Evolutionary conservation across 2,888 invertebrate genomes (phyloP).

Genomic region (Synanthedon vespiformis): DNA sequence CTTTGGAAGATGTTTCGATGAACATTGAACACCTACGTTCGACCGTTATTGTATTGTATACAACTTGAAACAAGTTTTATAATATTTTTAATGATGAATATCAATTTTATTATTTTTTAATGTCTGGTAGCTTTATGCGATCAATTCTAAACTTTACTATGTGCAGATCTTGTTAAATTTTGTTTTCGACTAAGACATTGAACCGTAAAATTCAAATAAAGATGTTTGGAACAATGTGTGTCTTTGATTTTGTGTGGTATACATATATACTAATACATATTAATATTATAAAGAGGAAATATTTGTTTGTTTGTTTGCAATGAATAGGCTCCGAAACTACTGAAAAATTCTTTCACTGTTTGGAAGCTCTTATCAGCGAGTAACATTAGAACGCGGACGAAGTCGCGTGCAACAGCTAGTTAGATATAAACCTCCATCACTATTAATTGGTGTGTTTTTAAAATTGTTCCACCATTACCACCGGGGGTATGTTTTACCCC

Average conservation of each 20-base stretch:
- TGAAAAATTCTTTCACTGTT: too few species aligned
- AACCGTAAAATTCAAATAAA: slow-evolving; percentile 62
- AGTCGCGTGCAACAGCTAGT: too few species aligned
- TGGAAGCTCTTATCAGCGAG: too few species aligned
- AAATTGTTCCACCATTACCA: too few species aligned
- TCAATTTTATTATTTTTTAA: slow-evolving; percentile 12
- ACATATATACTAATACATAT: too few species aligned
- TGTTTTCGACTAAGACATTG: slow-evolving; percentile 65
- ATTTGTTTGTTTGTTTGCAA: too few species aligned
- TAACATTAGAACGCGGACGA: too few species aligned
- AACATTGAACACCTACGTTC: slow-evolving; percentile 1
- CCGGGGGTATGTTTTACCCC: too few species aligned
- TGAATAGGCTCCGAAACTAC: too few species aligned
- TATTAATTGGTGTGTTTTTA: too few species aligned
- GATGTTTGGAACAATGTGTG: slow-evolving; percentile 46
- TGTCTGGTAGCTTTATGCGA: slow-evolving; percentile 56
- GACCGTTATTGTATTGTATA: slow-evolving; percentile 1
- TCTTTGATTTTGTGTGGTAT: not conserved
- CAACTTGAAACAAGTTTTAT: not conserved
- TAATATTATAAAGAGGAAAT: too few species aligned
- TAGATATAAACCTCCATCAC: too few species aligned
- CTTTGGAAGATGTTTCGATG: slow-evolving; percentile 47
- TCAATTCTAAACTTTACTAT: slow-evolving; percentile 47
- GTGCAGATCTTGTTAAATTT: slow-evolving; percentile 62
- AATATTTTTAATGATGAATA: not conserved